These are phyloP conservation scores for Uloborus diversus DNA, from an alignment of 1,140 invertebrate species.

Conservation along the genomic window DNA sequence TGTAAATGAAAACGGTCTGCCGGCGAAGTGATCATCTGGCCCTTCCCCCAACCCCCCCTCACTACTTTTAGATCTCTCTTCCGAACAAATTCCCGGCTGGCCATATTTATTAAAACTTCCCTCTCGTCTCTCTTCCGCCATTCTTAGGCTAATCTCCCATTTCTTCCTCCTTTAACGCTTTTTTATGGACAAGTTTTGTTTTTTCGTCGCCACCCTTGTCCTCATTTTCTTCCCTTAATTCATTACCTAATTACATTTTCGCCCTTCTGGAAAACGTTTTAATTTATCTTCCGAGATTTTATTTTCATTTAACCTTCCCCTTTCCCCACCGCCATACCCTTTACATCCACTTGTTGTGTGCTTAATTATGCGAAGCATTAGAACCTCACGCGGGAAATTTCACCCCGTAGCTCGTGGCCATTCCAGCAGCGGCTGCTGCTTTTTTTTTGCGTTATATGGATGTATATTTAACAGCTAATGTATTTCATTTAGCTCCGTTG, in stretches of 20 bases:
- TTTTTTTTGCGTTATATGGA: no score
- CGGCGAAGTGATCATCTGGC: constrained; percentile 52
- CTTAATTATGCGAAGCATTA: constrained; percentile 53
- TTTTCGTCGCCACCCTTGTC: constrained; percentile 20
- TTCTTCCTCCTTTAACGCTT: constrained; percentile 12
- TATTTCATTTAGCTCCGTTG: no score
- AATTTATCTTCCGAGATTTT: constrained; percentile 50
- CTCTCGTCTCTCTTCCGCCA: background rate
- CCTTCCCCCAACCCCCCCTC: background rate
- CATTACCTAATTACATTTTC: constrained; percentile 56
- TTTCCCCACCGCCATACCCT: background rate
- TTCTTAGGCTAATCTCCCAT: constrained; percentile 40
- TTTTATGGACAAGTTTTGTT: constrained; percentile 12
- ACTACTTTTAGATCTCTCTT: constrained; percentile 46
- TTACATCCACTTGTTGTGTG: constrained; percentile 53
- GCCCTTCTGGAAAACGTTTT: constrained; percentile 48
- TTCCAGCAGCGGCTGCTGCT: no score
- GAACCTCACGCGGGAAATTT: no score
- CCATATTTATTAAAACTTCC: constrained; percentile 53
- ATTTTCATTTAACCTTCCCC: background rate
- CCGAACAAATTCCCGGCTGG: constrained; percentile 53
- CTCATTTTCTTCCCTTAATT: constrained; percentile 54
- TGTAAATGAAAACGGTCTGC: constrained; percentile 55
- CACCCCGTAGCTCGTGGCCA: no score
- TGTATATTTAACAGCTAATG: no score